Evolutionary conservation across 2,797 vertebrate genomes (phyloP).

Genomic region (Etheostoma nigrum): DNA sequence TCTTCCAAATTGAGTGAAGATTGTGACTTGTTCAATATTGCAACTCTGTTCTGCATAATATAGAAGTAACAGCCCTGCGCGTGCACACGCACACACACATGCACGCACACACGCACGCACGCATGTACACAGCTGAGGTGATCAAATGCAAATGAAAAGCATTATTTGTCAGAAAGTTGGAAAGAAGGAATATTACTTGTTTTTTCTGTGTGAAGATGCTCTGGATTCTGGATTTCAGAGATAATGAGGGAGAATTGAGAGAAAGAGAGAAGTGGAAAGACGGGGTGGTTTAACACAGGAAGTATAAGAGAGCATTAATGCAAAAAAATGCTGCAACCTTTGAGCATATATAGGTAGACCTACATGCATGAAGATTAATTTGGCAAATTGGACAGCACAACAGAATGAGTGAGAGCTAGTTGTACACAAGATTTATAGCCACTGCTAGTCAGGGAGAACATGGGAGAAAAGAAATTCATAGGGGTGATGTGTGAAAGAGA

Average conservation of each 20-base stretch:
- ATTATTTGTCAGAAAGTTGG: slow-evolving; percentile 30
- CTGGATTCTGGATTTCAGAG: not conserved
- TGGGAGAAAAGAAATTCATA: slow-evolving; percentile 1
- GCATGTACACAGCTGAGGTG: slow-evolving; percentile 9
- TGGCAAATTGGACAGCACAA: not conserved
- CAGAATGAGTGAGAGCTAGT: not conserved
- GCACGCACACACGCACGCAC: not conserved
- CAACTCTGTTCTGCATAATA: slow-evolving; percentile 14
- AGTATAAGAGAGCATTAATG: not conserved
- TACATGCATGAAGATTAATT: no score
- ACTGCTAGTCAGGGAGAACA: slow-evolving; percentile 28
- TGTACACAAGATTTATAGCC: slow-evolving; percentile 19
- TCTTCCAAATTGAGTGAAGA: not conserved
- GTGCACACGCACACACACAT: not conserved
- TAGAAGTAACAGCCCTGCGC: not conserved
- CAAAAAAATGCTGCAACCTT: not conserved
- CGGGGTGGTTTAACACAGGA: not conserved
- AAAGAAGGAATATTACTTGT: slow-evolving; percentile 1
- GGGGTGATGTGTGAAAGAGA: not conserved
- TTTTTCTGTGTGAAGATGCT: not conserved
- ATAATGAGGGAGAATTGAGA: not conserved
- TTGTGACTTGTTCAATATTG: slow-evolving; percentile 18
- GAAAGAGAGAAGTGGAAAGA: not conserved
- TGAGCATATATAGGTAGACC: no score
- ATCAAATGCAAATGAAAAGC: slow-evolving; percentile 42